Conservation (phyloP, 1,140 invertebrate genomes). For the Eciton burchellii region DNA sequence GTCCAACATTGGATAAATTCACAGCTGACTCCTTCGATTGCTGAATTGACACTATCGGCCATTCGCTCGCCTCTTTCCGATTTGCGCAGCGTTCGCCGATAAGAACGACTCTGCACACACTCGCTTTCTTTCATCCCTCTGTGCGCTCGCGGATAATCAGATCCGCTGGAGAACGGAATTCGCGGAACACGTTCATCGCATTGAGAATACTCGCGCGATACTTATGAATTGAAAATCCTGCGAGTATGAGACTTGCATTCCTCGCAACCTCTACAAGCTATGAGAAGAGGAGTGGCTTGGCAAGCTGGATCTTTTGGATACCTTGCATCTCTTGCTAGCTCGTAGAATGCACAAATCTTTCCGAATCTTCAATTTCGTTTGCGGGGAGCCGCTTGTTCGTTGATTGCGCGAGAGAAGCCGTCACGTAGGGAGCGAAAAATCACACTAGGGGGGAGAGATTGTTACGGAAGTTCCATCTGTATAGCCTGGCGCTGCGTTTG, state of each 20-base stretch:
- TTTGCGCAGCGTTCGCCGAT: constrained; percentile 9
- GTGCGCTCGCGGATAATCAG: not conserved
- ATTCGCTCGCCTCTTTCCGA: constrained; percentile 42
- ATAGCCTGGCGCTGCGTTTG: constrained; percentile 48
- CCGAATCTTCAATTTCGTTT: not conserved
- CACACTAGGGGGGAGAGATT: not conserved
- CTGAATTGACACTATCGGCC: constrained; percentile 47
- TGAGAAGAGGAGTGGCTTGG: too few species aligned
- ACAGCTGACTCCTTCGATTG: constrained; percentile 55
- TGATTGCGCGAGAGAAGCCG: not conserved
- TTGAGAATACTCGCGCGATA: not conserved
- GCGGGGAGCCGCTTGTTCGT: not conserved
- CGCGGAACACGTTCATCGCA: too few species aligned
- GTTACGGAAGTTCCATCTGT: constrained; percentile 36
- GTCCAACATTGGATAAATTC: constrained; percentile 64
- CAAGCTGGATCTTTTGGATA: too few species aligned
- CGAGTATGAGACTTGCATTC: too few species aligned
- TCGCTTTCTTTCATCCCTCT: not conserved
- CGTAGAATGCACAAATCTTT: not conserved
- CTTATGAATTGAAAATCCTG: not conserved
- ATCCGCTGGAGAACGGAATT: not conserved
- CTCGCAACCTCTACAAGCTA: too few species aligned
- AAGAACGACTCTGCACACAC: constrained; percentile 15
- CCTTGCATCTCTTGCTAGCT: too few species aligned
- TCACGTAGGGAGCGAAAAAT: constrained; percentile 33